These are phyloP conservation scores for Butastur rufipennis DNA, from an alignment of 2,113 vertebrate genomes.

Conservation along the genomic window DNA sequence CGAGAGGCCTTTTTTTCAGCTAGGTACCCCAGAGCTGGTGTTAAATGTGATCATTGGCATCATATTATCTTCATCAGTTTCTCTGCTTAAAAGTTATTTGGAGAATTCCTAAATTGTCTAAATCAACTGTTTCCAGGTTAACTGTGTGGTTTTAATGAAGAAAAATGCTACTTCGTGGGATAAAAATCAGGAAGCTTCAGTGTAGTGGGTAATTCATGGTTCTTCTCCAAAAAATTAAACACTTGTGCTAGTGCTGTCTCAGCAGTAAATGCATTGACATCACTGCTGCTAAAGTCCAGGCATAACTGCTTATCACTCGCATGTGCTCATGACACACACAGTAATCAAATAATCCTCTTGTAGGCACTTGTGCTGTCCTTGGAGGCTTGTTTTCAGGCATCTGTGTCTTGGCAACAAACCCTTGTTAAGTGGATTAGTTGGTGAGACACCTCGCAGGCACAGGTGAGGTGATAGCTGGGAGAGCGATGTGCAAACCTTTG, in stretches of 20 bases:
- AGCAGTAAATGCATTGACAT: no score
- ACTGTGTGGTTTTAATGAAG: neutral
- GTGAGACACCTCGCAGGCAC: neutral
- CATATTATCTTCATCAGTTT: neutral
- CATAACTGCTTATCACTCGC: neutral
- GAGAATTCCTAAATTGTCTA: neutral
- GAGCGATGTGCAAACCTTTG: neutral
- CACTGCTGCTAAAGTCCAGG: no score
- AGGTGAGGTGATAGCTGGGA: neutral
- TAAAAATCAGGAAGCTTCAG: neutral
- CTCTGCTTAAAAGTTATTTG: neutral
- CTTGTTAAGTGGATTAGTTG: accelerated
- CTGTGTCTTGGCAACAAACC: neutral
- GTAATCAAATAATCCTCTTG: neutral
- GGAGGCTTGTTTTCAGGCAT: neutral
- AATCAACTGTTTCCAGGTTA: neutral
- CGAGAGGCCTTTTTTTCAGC: neutral
- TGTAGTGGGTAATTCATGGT: neutral
- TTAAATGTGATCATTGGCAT: accelerated
- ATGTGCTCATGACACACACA: neutral
- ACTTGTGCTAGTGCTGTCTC: neutral
- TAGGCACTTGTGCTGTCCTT: neutral
- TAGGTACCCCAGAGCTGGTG: neutral
- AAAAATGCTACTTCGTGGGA: neutral
- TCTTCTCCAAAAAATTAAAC: neutral